Percentiles rank a stretch among this genome's conserved stretches.
Evolutionary conservation across 2,113 vertebrate genomes (phyloP).

Genomic region (Anseranas semipalmata): DNA sequence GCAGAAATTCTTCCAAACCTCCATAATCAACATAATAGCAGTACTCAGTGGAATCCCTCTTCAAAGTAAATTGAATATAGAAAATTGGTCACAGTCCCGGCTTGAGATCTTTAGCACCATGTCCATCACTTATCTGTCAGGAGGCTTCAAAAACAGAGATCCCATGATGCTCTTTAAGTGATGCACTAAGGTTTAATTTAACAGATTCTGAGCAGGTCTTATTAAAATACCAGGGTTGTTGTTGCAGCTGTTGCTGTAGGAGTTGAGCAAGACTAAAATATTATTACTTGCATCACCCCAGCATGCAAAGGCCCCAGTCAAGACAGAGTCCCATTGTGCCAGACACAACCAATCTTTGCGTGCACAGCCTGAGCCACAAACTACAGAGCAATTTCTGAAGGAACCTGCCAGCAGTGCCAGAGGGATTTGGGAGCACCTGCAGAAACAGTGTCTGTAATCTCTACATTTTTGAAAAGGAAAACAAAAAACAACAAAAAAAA

Average conservation of each 20-base stretch:
- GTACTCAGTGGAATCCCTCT: neutral
- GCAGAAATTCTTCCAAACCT: neutral
- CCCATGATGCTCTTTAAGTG: neutral
- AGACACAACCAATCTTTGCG: neutral
- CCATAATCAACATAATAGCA: neutral
- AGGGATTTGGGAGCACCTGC: neutral
- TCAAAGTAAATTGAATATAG: neutral
- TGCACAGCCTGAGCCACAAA: neutral
- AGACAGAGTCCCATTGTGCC: neutral
- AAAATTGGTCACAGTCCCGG: neutral
- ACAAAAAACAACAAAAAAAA: neutral
- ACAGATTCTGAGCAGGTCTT: neutral
- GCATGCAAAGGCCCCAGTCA: rapidly evolving
- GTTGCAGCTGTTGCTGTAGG: neutral
- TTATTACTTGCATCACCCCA: neutral
- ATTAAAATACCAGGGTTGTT: neutral
- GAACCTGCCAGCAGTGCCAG: neutral
- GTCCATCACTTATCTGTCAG: neutral
- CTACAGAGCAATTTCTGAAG: neutral
- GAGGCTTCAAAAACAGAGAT: neutral
- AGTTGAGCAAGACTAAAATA: neutral
- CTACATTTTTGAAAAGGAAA: rapidly evolving
- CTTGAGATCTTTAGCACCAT: neutral
- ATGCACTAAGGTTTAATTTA: neutral
- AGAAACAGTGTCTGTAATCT: neutral